phyloP scores from a whole-genome alignment of 1,140 invertebrate species.

The Mizuhopecten yessoensis region DNA sequence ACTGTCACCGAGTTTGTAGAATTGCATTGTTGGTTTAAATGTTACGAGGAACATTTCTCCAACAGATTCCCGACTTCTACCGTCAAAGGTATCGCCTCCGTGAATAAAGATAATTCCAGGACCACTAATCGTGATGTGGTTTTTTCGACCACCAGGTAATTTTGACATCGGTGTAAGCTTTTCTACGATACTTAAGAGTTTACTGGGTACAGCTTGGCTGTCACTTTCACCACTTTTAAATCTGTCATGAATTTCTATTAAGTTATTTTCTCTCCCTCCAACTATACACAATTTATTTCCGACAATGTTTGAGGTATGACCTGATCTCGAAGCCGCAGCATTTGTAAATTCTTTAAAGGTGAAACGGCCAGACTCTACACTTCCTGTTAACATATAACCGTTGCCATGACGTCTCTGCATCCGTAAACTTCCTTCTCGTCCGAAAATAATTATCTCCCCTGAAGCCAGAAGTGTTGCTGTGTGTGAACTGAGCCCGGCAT shows the following conservation, averaged over 20 bases:
- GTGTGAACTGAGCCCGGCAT: conserved; percentile 81
- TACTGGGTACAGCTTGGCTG: conserved; percentile 8
- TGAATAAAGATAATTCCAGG: conserved; percentile 75
- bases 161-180: conserved; percentile 68
- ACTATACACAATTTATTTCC: conserved; percentile 73
- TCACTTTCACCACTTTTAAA: conserved; percentile 52
- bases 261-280: conserved; percentile 79
- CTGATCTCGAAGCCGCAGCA: conserved; percentile 79
- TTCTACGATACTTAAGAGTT: conserved; percentile 52
- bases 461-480: conserved; percentile 72
- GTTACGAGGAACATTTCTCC: conserved; percentile 78
- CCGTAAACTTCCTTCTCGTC: conserved; percentile 80
- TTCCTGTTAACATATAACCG: conserved; percentile 75
- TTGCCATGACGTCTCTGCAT: conserved; percentile 79
- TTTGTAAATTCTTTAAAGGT: conserved; percentile 73
- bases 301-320: conserved; percentile 76
- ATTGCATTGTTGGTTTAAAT: conserved; percentile 63
- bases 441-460: conserved; percentile 79
- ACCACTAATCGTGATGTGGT: conserved; percentile 73
- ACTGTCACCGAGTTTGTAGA: conserved; percentile 73
- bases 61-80: conserved; percentile 75
- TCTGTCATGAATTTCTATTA: conserved; percentile 72
- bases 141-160: conserved; percentile 77
- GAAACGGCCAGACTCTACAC: conserved; percentile 67
- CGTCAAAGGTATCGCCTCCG: conserved; percentile 82